Conservation (phyloP, 2,797 vertebrate species). For the Gastrophryne carolinensis region DNA sequence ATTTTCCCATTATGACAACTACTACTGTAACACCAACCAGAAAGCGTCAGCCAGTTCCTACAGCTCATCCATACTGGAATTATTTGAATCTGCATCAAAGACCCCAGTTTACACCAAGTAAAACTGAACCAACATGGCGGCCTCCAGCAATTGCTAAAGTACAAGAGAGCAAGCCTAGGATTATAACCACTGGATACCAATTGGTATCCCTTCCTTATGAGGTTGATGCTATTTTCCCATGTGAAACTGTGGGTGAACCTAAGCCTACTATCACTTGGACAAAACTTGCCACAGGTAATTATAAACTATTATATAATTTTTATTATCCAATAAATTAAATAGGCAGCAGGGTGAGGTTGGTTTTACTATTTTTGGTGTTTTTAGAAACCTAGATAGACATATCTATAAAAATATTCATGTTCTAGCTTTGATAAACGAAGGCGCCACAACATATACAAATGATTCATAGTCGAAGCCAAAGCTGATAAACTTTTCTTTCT, state of each 20-base stretch:
- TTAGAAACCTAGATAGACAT: too few relatives aligned
- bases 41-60: conserved; percentile 32
- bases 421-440: too few relatives aligned
- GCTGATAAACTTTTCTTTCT: too few relatives aligned
- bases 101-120: conserved; percentile 52
- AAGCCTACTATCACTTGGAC: conserved; percentile 85
- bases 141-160: conserved; percentile 59
- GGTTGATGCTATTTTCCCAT: conserved; percentile 76
- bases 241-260: conserved; percentile 77
- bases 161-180: conserved; percentile 71
- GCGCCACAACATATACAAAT: too few relatives aligned
- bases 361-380: too few relatives aligned
- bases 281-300: conserved; percentile 83
- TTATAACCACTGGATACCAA: conserved; percentile 64
- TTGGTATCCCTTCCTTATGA: conserved; percentile 74
- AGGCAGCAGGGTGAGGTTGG: too few relatives aligned
- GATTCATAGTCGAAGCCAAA: too few relatives aligned
- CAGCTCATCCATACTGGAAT: conserved; percentile 51
- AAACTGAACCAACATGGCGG: conserved; percentile 53
- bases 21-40: conserved; percentile 16
- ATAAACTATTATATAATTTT: background rate
- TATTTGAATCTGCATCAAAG: conserved; percentile 44
- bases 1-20: too few relatives aligned
- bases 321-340: too few relatives aligned
- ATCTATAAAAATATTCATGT: too few relatives aligned